Evolutionary conservation across 2,797 vertebrate genomes (phyloP).

Genomic region (Poeciliopsis infans): DNA sequence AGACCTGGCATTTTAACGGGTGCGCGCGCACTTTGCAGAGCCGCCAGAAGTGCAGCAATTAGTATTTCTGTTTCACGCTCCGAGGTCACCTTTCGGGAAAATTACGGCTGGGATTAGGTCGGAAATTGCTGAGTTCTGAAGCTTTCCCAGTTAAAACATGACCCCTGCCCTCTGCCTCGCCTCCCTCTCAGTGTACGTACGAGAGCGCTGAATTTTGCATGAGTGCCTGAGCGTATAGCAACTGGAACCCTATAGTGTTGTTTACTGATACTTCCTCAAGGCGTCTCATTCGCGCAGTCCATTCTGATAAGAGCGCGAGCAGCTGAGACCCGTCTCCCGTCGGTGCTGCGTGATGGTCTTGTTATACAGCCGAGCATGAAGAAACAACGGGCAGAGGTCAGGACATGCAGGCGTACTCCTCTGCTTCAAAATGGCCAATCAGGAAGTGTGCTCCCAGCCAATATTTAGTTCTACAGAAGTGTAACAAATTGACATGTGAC

Average conservation of each 20-base stretch:
- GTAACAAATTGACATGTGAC: slow-evolving; percentile 64
- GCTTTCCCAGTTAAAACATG: slow-evolving; percentile 69
- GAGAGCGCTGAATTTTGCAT: slow-evolving; percentile 76
- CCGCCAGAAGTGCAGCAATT: slow-evolving; percentile 62
- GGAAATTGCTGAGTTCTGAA: slow-evolving; percentile 54
- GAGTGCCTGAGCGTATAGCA: slow-evolving; percentile 73
- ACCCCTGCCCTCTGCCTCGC: slow-evolving; percentile 62
- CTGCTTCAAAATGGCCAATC: slow-evolving; percentile 73
- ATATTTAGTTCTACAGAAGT: slow-evolving; percentile 48
- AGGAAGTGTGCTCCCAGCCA: slow-evolving; percentile 62
- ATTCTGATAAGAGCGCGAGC: slow-evolving; percentile 64
- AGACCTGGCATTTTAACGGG: neutral
- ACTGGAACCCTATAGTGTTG: slow-evolving; percentile 75
- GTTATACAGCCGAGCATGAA: slow-evolving; percentile 72
- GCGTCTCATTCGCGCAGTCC: slow-evolving; percentile 71
- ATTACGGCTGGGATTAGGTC: slow-evolving; percentile 56
- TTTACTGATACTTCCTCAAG: slow-evolving; percentile 90
- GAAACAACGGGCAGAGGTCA: slow-evolving; percentile 72
- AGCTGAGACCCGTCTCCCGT: slow-evolving; percentile 71
- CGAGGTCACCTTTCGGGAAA: slow-evolving; percentile 58
- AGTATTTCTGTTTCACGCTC: slow-evolving; percentile 62
- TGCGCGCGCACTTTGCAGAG: neutral
- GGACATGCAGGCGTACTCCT: slow-evolving; percentile 62
- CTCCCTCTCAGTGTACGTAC: slow-evolving; percentile 62
- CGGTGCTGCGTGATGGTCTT: slow-evolving; percentile 66